These are phyloP conservation scores for Leptinotarsa peninsularis DNA, from an alignment of 2,888 invertebrate species.

Conservation along the genomic window DNA sequence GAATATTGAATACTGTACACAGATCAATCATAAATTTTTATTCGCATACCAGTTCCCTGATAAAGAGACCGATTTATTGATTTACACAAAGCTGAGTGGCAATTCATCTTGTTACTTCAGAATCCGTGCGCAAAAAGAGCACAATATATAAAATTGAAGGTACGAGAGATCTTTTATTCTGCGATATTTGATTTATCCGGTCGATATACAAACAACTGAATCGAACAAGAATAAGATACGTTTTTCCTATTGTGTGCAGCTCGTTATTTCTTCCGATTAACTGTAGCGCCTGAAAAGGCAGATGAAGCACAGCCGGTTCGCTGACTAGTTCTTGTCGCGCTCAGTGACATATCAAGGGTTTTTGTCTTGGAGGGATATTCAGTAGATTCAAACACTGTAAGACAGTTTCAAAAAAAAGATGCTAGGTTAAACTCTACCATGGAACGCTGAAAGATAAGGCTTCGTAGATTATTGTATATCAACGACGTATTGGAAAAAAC, in stretches of 20 bases:
- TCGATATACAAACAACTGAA: constrained; percentile 51
- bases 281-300: constrained; percentile 63
- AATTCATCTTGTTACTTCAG: constrained; percentile 36
- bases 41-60: constrained; percentile 20
- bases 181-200: constrained; percentile 45
- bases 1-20: constrained; percentile 10
- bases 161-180: constrained; percentile 40
- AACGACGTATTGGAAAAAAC: too few species aligned
- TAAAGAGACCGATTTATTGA: constrained; percentile 32
- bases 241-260: constrained; percentile 56
- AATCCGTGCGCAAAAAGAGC: constrained; percentile 35
- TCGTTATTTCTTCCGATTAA: constrained; percentile 63
- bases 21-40: constrained; percentile 27
- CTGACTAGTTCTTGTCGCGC: constrained; percentile 59
- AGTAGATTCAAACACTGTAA: background rate
- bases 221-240: constrained; percentile 52
- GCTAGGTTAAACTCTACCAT: too few species aligned
- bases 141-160: constrained; percentile 38
- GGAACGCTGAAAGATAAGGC: too few species aligned
- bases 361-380: background rate
- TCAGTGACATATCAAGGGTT: constrained; percentile 31
- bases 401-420: too few species aligned
- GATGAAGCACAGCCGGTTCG: constrained; percentile 59
- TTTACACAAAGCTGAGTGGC: constrained; percentile 32
- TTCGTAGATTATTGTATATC: too few species aligned